Evolutionary conservation across 2,888 invertebrate genomes (phyloP).

Genomic region (Loripinus fragilis): DNA sequence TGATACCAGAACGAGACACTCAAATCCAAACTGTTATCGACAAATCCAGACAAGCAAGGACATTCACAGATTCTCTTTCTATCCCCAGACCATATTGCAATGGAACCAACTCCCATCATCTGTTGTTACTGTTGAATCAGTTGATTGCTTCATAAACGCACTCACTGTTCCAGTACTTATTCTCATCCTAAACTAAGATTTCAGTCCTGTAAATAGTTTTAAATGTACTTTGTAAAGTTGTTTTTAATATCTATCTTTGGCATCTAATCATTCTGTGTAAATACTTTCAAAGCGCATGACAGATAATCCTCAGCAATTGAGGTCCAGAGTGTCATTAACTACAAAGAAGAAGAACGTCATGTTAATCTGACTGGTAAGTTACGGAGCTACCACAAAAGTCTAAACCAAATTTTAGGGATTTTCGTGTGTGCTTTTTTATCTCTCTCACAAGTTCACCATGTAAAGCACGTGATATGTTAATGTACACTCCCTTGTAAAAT

Average conservation of each 20-base stretch:
- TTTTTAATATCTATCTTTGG: background rate
- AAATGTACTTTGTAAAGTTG: background rate
- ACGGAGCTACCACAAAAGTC: too few relatives aligned
- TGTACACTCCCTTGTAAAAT: too few relatives aligned
- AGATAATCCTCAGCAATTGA: conserved; percentile 8
- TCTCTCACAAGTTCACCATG: too few relatives aligned
- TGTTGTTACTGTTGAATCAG: conserved; percentile 1
- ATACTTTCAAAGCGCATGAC: background rate
- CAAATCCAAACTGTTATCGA: background rate
- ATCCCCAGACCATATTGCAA: background rate
- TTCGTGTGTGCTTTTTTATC: too few relatives aligned
- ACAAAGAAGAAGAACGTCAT: conserved; percentile 6
- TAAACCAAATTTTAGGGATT: too few relatives aligned
- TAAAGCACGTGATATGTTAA: too few relatives aligned
- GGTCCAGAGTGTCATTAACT: conserved; percentile 5
- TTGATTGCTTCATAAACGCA: background rate
- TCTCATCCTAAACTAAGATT: background rate
- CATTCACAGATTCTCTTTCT: background rate
- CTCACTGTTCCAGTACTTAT: conserved; percentile 10
- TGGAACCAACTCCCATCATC: background rate
- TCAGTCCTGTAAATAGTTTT: conserved; percentile 6
- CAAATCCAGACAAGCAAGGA: background rate
- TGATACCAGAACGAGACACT: background rate
- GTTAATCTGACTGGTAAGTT: too few relatives aligned
- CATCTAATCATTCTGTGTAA: background rate